Base-by-base conservation (phyloP, 2,113 vertebrate genomes). In the Sebastes schlegelii region DNA sequence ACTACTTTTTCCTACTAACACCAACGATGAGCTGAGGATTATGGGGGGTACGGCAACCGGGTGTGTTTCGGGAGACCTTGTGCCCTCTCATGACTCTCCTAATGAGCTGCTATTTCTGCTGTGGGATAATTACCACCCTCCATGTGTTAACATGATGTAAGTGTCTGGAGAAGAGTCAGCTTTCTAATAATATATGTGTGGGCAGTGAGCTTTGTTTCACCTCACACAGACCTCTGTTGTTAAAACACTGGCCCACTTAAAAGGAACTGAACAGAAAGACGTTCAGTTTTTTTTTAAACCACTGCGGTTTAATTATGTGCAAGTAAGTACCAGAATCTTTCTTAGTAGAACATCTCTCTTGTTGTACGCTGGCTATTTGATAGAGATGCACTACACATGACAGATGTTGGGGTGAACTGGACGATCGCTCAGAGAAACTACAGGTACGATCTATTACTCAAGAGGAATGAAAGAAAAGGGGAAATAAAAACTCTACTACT, bases 41-140 rank as follows among this genome's bases (percentile, higher is more conserved):
- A 93, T 75, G 74, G 49, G 34, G 78, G 82, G 74, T 83, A 91
- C 2, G 21, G 85, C 72, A 84, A 78, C 54, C 75, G 73, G 80
- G 67, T 86, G 86, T 89, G 86, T 90, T 93, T 88, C 54, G 61
- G 67, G 68, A 88, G 86, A 88, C 89, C 81, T 83, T 80, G 61
- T 88, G 92, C 87, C 86, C 88, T 83, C 74, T 62, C 78, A 86
- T 88, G 90, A 79, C 90, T 89, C 84, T 70, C 9, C 12, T 93
- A 94, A 94, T 92, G 91, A 95, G 92, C 63, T 89, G 76, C 77
- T 89, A 89, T 92, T 93, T 93, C 84, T 87, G 81, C 88, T 82
- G 72, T 61, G 80, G 87, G 62, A 91, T 93, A 92, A 94, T 94
- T 88, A 92, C 60, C 60, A 74, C 17, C 55, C 69, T 83, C 65